Evolutionary conservation across 2,113 vertebrate genomes (phyloP).

Genomic region (Ascaphus truei): DNA sequence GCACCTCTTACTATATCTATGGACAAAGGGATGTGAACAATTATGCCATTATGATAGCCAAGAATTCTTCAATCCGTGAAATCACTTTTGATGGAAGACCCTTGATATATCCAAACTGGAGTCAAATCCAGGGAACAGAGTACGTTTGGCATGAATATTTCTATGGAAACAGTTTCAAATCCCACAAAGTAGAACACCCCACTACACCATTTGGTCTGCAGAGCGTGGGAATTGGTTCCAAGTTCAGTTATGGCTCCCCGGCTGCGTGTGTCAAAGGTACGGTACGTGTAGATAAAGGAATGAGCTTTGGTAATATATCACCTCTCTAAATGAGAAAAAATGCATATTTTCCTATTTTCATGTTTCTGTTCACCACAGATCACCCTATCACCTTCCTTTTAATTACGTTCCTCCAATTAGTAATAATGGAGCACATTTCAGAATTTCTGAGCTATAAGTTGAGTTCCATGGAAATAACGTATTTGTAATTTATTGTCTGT

Average conservation of each 20-base stretch:
- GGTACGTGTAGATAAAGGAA: no score
- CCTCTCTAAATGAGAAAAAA: no score
- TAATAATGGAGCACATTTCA: no score
- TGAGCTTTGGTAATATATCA: no score
- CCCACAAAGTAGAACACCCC: constrained; percentile 37
- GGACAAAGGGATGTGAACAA: constrained; percentile 43
- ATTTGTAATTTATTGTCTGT: no score
- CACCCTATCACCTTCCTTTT: no score
- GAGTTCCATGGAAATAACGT: no score
- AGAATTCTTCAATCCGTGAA: constrained; percentile 2
- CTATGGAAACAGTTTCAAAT: constrained; percentile 3
- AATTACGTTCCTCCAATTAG: no score
- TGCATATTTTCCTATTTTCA: no score
- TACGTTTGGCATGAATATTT: constrained; percentile 62
- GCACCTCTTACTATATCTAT: constrained; percentile 53
- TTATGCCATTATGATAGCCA: constrained; percentile 53
- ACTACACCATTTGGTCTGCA: constrained; percentile 55
- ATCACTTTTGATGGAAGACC: constrained; percentile 44
- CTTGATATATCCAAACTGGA: constrained; percentile 45
- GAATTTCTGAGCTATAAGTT: no score
- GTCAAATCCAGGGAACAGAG: constrained; percentile 44
- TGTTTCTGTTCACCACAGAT: no score
- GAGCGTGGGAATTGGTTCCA: constrained; percentile 48
- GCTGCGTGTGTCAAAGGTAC: constrained; percentile 49
- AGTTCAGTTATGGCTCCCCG: constrained; percentile 53